Evolutionary conservation across 2,888 invertebrate species (phyloP), one percentile per base, ranked within the genome.

Genomic region (Atethmia centrago): DNA sequence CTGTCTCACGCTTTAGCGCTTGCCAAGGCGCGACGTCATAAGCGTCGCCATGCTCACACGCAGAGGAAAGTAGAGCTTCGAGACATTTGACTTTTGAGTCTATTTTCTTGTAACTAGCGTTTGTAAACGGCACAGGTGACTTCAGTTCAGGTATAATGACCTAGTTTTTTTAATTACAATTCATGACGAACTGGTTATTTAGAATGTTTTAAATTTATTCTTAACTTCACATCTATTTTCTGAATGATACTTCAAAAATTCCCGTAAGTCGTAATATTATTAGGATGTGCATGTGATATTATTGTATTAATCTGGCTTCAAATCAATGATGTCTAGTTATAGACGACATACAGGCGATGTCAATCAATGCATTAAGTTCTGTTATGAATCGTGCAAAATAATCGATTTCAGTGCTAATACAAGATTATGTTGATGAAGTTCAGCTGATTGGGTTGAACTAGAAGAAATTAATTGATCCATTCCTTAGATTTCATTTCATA

Each of bases 21-120:
- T 95, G 95, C 95, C 95, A 95, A 95, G 87, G 89, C 77, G 85
- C 92, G 89, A 94, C 95, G 94, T 95, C 94, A 95, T 89, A 85
- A 84, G 87, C 90, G 90, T 87, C 90, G 91, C 89, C 88, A 87
- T 88, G 89, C 87, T 85, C 88, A 87, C 87, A 86, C 90, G 87
- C 91, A 92, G 86, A 91, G 90, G 88, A 94, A 92, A 93, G 88
- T 92, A 85, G 85, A 88, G 58, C 89, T 88, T 90, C 89, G 86
- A 86, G 88, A 81, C 88, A 86, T 90, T 90, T 90, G 88, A 89
- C 88, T 91, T 92, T 92, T 92, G 90, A 91, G 88, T 85, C 88
- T 88, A 90, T 90, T 91, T 93, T 93, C 90, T 90, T 87, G 72
- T 88, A 67, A 72, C 78, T 78, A 76, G 31, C 74, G 81, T 67